These are phyloP conservation scores for Caenorhabditis virilis DNA, from an alignment of 2,888 invertebrate genomes.

Conservation along the genomic window DNA sequence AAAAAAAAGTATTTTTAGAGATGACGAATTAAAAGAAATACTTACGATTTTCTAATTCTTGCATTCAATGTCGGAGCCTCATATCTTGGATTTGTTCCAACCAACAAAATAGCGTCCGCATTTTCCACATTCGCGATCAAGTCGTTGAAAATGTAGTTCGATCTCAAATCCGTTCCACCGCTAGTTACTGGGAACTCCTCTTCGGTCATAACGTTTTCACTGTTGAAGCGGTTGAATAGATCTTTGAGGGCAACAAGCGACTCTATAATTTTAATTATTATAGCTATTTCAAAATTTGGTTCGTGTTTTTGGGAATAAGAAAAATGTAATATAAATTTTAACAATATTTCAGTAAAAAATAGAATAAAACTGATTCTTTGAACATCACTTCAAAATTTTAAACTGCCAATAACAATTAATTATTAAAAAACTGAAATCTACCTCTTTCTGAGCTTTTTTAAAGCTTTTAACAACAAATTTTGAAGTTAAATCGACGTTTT, in stretches of 20 bases:
- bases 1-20: constrained; percentile 10
- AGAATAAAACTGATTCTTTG: too few species aligned
- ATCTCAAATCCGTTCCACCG: constrained; percentile 69
- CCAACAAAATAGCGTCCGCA: constrained; percentile 86
- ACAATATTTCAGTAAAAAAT: too few species aligned
- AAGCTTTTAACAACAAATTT: too few species aligned
- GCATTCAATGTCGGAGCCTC: constrained; percentile 96
- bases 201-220: constrained; percentile 87
- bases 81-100: constrained; percentile 94
- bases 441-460: too few species aligned
- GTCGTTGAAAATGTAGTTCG: constrained; percentile 87
- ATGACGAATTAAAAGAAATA: constrained; percentile 4
- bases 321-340: too few species aligned
- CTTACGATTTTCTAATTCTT: constrained; percentile 83
- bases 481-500: too few species aligned
- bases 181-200: constrained; percentile 78
- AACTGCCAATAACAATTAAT: too few species aligned
- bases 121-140: constrained; percentile 88
- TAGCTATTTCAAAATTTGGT: too few species aligned
- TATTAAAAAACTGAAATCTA: too few species aligned
- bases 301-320: too few species aligned
- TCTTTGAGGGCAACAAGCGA: constrained; percentile 88
- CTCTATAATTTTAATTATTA: too few species aligned
- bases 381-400: too few species aligned
- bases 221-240: constrained; percentile 83